A percentile compares a stretch with the other conserved stretches of the same genome.
Conservation (phyloP, 2,113 vertebrate species). For the Stictonetta naevosa region DNA sequence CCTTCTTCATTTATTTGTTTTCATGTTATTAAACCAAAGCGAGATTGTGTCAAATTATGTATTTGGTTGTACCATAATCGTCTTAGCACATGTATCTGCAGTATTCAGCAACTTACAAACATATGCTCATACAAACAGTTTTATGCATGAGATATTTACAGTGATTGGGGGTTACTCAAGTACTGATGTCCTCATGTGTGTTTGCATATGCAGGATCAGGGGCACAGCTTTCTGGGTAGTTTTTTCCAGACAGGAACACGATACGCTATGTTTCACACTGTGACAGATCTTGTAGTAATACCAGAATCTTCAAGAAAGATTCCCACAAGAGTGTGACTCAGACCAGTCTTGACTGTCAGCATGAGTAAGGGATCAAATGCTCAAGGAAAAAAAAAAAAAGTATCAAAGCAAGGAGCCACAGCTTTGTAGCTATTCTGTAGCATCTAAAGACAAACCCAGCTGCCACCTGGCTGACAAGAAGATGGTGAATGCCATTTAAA, state of each 20-base stretch:
- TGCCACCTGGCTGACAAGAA: background rate
- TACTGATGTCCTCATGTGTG: accelerated
- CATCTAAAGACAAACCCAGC: background rate
- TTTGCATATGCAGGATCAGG: background rate
- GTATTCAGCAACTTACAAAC: background rate
- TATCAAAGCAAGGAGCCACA: background rate
- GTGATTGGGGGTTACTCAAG: background rate
- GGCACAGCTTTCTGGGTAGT: background rate
- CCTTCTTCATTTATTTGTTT: background rate
- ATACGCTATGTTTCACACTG: background rate
- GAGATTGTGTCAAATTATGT: background rate
- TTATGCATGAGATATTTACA: background rate
- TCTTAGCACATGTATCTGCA: background rate
- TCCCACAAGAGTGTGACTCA: background rate
- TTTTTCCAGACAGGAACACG: background rate
- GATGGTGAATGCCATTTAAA: background rate
- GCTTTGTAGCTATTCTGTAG: background rate
- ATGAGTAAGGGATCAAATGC: background rate
- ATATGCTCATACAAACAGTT: background rate
- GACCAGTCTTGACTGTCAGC: background rate
- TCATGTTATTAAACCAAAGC: background rate
- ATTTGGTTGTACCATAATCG: background rate
- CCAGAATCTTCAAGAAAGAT: background rate
- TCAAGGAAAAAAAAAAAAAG: background rate
- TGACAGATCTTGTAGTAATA: background rate